Evolutionary conservation across 2,888 invertebrate genomes (phyloP), one percentile per base, ranked within the genome.

Genomic region (Epistrophella euchroma): DNA sequence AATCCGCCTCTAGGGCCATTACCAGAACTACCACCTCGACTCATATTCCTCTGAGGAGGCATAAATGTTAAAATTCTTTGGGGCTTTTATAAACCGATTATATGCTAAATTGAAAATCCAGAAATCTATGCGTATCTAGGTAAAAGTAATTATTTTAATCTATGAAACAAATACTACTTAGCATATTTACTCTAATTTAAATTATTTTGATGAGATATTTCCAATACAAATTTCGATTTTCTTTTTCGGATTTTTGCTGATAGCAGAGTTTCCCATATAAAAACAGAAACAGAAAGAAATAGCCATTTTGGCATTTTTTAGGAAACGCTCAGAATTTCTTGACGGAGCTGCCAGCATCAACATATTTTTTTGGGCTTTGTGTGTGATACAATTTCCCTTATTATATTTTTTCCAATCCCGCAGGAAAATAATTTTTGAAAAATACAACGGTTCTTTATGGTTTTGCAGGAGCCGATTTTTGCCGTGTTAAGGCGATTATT

Each of bases 301-400:
- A 71, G 86, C 86, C 86, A 86, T 86, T 86, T 88, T 89, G 83
- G 87, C 88, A 88, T 88, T 87, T 83, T 88, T 88, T 88, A 45
- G 89, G 73, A 77, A 62, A 75, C 47, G 88, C 85, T 88, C 83
- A 68, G 82, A 88, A 88, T 80, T 28, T 52, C 15, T 28, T 58
- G 0, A 15, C 11, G 5, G 4, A 11, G 37, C 4, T 83, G 78
- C 77, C 83, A 77, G 56, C 58, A 50, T 3, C 13, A 25, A 25
- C 9, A 11, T 2, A 35, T 7, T 15, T 50, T 28, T 5, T 9
- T 2, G 37, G 2, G 2, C 4, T 40, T 40, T 40, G 4, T 4
- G 13, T 40, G 40, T 15, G 4, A 40, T 4, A 40, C 13, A 40
- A 32, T 32, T 15, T 40, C 15, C 40, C 4, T 15, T 4, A 13